Evolutionary conservation across 2,888 invertebrate genomes (phyloP).

Genomic region (Ceraclea dissimilis): DNA sequence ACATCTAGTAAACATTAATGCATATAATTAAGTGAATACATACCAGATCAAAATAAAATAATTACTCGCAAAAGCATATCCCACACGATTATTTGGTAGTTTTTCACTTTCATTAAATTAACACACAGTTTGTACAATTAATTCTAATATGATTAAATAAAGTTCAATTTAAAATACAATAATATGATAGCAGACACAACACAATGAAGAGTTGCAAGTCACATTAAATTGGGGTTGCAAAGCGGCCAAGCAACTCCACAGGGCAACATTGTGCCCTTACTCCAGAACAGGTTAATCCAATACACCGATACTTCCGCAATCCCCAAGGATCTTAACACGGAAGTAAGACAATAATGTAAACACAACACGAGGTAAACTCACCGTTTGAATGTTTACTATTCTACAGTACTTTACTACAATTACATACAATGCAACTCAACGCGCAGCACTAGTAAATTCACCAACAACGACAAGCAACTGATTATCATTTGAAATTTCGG

Average conservation of each 20-base stretch:
- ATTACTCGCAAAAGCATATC: neutral
- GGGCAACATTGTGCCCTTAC: constrained; percentile 4
- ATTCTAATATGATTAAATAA: neutral
- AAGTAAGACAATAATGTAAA: neutral
- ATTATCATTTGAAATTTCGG: neutral
- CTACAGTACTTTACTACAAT: too few species aligned
- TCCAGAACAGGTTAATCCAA: neutral
- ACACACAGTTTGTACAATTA: neutral
- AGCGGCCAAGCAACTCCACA: neutral
- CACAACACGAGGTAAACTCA: neutral
- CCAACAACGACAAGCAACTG: neutral
- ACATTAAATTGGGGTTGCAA: neutral
- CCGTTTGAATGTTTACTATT: neutral
- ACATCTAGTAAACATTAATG: neutral
- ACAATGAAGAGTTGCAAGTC: neutral
- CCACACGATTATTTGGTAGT: neutral
- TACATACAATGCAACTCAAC: neutral
- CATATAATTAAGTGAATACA: too few species aligned
- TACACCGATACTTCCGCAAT: constrained; percentile 5
- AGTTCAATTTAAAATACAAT: neutral
- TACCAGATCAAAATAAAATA: constrained; percentile 1
- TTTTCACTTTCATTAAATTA: too few species aligned
- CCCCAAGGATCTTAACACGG: constrained; percentile 2
- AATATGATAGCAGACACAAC: neutral
- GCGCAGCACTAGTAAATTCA: neutral